Base-by-base conservation (phyloP, 2,888 invertebrate genomes). In the Disparrhopalites patrizii region DNA sequence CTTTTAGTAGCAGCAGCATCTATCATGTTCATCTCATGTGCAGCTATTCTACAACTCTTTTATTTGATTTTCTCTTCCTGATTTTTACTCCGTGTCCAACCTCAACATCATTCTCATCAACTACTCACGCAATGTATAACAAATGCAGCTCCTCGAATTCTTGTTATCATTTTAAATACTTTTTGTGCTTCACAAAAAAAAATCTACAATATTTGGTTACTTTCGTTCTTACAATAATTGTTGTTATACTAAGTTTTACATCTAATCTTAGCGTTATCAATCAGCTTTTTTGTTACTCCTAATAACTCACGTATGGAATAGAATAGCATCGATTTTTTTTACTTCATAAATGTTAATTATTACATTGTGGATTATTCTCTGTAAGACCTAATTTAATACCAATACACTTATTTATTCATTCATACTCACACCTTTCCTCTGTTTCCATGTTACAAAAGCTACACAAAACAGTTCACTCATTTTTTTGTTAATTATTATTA, bases 391-490 rank as follows among this genome's bases (percentile, higher is more conserved):
- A 47, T 47, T 47, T 47, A 20, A n/a, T 23, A 47, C 10, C 25
- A 20, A 23, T 47, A n/a, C 25, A 47, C n/a, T 47, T 15, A 47
- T 47, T 30, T 60, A 47, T 8, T 27, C 18, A 25, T 20, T 47
- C 20, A 47, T 31, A 43, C 31, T 27, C 56, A 38, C 27, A 23
- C 23, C 38, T 15, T 55, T 30, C 27, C 18, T 31, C 38, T 33
- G 38, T 56, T 36, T 56, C 36, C 25, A 56, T 31, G 36, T 30
- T 57, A 60, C 60, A 60, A 60, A 60, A 60, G 60, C 60, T 60
- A 60, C 60, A 60, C 47, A 47, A 60, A 31, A 60, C 60, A 60
- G n/a, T n/a, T n/a, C n/a, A n/a, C n/a, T n/a, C n/a, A n/a, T n/a
- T n/a, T n/a, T n/a, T n/a, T n/a, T n/a, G n/a, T n/a, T n/a, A n/a